Base-by-base conservation (phyloP, 2,113 vertebrate genomes). In the Perca fluviatilis region DNA sequence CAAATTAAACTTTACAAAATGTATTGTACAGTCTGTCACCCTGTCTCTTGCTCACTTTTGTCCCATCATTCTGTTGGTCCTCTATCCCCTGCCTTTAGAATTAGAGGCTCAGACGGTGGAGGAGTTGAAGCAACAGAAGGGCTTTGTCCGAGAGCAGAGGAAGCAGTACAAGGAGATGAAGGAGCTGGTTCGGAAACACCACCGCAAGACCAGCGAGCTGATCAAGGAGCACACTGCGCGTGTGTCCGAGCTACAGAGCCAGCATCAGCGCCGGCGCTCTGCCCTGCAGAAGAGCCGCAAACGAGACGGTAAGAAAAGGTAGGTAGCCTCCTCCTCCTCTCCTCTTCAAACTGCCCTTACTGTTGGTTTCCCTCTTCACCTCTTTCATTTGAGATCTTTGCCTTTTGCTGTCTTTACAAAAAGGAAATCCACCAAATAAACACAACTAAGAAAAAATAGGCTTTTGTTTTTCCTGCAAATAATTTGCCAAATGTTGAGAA, bases 121-220 rank as follows among this genome's bases (percentile, higher is more conserved):
- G 90, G 97, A 99, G 89, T 83, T 99, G 56, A 99, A 99, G 88
- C 98, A 99, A 73, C 97, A 98, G 90, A 99, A 99, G 78, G 93
- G 96, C 0, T 99, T 98, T 68, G 96, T 99, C 30, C 96, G 97
- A 8, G 97, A 99, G 82, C 98, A 99, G 73, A 97, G 97, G 90
- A 98, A 97, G 67, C 98, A 99, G 92, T 99, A 99, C 95, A 99
- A 99, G 87, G 98, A 99, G 91, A 97, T 99, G 96, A 99, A 99
- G 94, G 98, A 99, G 80, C 95, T 99, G 83, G 96, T 98, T 2
- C 97, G 97, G 84, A 97, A 95, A 74, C 98, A 99, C 84, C 97
- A 99, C 93, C 97, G 97, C 94, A 98, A 97, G 94, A 99, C 97
- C 73, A 97, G 95, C 0, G 98, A 99, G 89, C 94, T 99, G 68